phyloP scores from a whole-genome alignment of 1,140 invertebrate species.

The Hycleus cichorii region DNA sequence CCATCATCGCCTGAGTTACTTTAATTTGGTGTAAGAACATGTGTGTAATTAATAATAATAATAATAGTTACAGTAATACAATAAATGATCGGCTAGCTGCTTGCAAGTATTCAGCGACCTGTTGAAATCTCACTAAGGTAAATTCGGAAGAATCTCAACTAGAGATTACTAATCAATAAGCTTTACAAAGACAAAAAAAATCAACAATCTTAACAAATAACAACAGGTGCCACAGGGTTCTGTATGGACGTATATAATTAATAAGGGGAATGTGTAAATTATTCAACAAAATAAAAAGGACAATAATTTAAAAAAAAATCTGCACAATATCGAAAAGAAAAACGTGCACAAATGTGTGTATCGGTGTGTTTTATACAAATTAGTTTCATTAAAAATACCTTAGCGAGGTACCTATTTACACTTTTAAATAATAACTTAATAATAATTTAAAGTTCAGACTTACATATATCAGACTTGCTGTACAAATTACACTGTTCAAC shows the following conservation, averaged over 20 bases:
- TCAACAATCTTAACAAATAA: slow-evolving; percentile 33
- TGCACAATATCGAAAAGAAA: slow-evolving; percentile 18
- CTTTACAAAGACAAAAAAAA: not conserved
- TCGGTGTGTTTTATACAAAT: slow-evolving; percentile 20
- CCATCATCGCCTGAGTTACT: slow-evolving; percentile 12
- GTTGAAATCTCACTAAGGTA: slow-evolving; percentile 2
- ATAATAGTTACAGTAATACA: no score
- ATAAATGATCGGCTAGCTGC: not conserved
- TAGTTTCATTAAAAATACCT: slow-evolving; percentile 31
- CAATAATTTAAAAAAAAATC: slow-evolving; percentile 19
- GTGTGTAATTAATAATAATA: slow-evolving; percentile 4
- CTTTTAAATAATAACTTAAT: slow-evolving; percentile 31
- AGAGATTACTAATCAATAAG: no score
- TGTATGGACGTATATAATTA: slow-evolving; percentile 26
- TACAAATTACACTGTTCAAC: slow-evolving; percentile 24
- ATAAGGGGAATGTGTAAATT: slow-evolving; percentile 22
- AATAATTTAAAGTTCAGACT: slow-evolving; percentile 35
- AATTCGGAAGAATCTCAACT: slow-evolving; percentile 1
- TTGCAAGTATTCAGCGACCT: not conserved
- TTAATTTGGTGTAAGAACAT: slow-evolving; percentile 10
- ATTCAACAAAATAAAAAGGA: slow-evolving; percentile 28
- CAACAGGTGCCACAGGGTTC: slow-evolving; percentile 30
- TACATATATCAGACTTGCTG: slow-evolving; percentile 38
- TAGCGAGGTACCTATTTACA: slow-evolving; percentile 33
- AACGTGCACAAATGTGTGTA: slow-evolving; percentile 18